Evolutionary conservation across 2,113 vertebrate genomes (phyloP).

Genomic region (Petrocephalus zakoni): DNA sequence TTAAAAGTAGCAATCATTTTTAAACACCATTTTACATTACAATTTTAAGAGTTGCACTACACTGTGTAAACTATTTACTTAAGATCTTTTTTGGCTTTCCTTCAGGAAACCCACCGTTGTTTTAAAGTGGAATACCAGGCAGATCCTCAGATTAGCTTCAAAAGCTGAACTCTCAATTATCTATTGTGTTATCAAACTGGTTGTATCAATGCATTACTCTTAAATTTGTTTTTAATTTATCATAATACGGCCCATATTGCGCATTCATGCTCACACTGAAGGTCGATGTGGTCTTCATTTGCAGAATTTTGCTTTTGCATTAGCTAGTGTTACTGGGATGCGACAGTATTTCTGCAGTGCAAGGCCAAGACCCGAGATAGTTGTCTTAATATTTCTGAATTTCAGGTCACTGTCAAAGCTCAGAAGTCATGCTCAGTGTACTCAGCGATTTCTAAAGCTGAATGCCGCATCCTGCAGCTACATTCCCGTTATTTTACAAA

Average conservation of each 20-base stretch:
- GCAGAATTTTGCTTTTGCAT: neutral
- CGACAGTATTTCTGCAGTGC: neutral
- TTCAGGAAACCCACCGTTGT: constrained; percentile 71
- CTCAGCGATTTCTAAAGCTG: neutral
- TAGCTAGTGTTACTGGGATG: neutral
- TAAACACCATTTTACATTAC: constrained; percentile 51
- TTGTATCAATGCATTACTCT: constrained; percentile 2
- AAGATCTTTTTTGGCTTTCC: constrained; percentile 68
- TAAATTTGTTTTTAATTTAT: constrained; percentile 18
- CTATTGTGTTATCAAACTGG: constrained; percentile 27
- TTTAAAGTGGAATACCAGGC: constrained; percentile 75
- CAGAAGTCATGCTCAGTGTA: neutral
- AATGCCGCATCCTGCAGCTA: neutral
- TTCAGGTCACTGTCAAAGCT: neutral
- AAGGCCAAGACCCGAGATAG: neutral
- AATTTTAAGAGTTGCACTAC: constrained; percentile 68
- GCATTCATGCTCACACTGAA: neutral
- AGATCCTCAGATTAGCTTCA: constrained; percentile 61
- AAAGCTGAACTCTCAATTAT: constrained; percentile 11
- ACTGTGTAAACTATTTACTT: constrained; percentile 73
- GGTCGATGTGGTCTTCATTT: neutral
- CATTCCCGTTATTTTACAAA: neutral
- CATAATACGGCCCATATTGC: neutral
- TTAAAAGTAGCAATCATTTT: constrained; percentile 63
- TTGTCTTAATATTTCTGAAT: neutral